Conservation (phyloP, 2,113 vertebrate species). For the Ameiurus melas region DNA sequence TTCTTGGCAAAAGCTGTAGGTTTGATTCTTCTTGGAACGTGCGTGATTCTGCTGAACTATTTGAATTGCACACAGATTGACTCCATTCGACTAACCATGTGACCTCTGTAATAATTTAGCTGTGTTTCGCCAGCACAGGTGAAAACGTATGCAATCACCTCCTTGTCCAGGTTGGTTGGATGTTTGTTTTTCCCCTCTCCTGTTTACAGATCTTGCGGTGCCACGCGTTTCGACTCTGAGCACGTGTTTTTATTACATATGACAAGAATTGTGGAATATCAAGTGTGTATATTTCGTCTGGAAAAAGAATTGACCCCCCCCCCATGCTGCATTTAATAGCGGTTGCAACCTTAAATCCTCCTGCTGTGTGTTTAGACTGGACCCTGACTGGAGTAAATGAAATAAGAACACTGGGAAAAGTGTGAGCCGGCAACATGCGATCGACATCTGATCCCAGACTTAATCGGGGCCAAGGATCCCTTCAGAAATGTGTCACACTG, state of each 20-base stretch:
- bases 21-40: too few relatives aligned
- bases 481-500: neutral
- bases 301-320: neutral
- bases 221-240: neutral
- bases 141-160: neutral
- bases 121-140: too few relatives aligned
- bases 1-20: too few relatives aligned
- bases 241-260: neutral
- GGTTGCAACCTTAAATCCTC: neutral
- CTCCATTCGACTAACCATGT: too few relatives aligned
- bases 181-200: neutral
- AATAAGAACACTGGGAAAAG: neutral
- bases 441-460: neutral
- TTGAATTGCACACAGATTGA: too few relatives aligned
- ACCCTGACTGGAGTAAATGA: neutral
- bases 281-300: neutral
- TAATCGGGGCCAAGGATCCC: neutral
- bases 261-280: neutral
- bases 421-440: neutral
- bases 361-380: neutral
- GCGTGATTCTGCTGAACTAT: too few relatives aligned
- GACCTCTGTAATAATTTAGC: too few relatives aligned
- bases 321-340: neutral
- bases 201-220: neutral
- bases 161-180: neutral